These are phyloP conservation scores for Myxocyprinus asiaticus DNA, from an alignment of 2,113 vertebrate species.

Conservation along the genomic window DNA sequence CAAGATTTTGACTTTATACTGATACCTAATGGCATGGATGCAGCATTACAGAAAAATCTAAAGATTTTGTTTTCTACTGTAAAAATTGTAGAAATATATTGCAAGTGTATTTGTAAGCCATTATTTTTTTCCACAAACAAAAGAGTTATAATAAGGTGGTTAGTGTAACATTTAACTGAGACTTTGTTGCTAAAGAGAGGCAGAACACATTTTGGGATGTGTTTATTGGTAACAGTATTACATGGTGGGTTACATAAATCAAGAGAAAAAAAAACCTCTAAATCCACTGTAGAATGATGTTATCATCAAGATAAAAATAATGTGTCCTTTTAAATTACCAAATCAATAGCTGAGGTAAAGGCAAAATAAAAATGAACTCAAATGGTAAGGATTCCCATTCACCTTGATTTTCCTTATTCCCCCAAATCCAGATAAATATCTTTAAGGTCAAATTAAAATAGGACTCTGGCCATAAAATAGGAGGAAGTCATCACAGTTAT, in stretches of 20 bases:
- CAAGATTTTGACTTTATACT: no score
- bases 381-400: constrained; percentile 85
- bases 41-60: no score
- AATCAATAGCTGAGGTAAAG: constrained; percentile 96
- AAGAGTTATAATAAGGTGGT: no score
- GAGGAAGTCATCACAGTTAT: constrained; percentile 65
- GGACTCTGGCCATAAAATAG: constrained; percentile 81
- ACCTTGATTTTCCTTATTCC: constrained; percentile 61
- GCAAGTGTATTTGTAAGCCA: no score
- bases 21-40: no score
- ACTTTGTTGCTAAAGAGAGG: constrained; percentile 1
- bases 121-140: no score
- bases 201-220: constrained; percentile 77
- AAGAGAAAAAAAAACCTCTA: constrained; percentile 83
- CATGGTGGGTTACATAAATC: constrained; percentile 95
- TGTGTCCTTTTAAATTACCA: constrained; percentile 88
- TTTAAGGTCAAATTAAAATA: constrained; percentile 60
- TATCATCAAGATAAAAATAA: constrained; percentile 97
- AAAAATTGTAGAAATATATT: no score
- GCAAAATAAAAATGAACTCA: constrained; percentile 96
- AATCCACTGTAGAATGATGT: constrained; percentile 86
- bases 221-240: constrained; percentile 99
- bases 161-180: background rate
- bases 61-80: no score
- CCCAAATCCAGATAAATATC: constrained; percentile 57